These are phyloP conservation scores for Chelon labrosus DNA, from an alignment of 2,797 vertebrate species.

Conservation along the genomic window DNA sequence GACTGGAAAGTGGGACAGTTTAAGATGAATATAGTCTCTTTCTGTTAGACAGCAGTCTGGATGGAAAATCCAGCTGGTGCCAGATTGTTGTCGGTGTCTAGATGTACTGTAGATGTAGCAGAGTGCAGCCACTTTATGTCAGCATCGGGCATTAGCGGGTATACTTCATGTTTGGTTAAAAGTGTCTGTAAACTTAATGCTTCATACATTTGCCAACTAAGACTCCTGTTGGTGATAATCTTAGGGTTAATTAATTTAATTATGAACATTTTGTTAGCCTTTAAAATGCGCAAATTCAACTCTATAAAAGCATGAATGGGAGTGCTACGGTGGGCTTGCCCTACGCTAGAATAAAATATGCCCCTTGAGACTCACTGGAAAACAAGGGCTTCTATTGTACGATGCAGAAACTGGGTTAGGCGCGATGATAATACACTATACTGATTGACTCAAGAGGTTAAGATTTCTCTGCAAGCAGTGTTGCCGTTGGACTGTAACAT, in stretches of 20 bases:
- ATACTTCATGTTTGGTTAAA: conserved; percentile 11
- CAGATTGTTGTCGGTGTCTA: conserved; percentile 53
- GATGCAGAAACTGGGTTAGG: conserved; percentile 19
- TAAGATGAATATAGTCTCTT: conserved; percentile 65
- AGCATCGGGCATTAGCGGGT: conserved; percentile 17
- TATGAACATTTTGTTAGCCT: background rate
- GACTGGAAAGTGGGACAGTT: conserved; percentile 74
- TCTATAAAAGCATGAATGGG: conserved; percentile 3
- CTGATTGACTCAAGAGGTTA: conserved; percentile 20
- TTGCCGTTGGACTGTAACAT: conserved; percentile 8
- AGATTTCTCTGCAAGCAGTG: conserved; percentile 5
- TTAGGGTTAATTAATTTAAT: background rate
- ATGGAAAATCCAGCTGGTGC: conserved; percentile 62
- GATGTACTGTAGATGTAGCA: conserved; percentile 44
- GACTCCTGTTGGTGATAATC: background rate
- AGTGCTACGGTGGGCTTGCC: background rate
- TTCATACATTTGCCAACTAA: conserved; percentile 9
- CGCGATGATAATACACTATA: conserved; percentile 26
- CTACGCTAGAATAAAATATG: background rate
- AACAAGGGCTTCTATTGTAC: background rate
- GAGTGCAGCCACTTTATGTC: conserved; percentile 25
- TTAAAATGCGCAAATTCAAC: background rate
- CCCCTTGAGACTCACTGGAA: conserved; percentile 1
- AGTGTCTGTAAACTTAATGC: conserved; percentile 5
- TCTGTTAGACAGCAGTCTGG: conserved; percentile 59